These are phyloP conservation scores for Zaprionus nigranus DNA, from an alignment of 1,140 invertebrate species.

Conservation along the genomic window DNA sequence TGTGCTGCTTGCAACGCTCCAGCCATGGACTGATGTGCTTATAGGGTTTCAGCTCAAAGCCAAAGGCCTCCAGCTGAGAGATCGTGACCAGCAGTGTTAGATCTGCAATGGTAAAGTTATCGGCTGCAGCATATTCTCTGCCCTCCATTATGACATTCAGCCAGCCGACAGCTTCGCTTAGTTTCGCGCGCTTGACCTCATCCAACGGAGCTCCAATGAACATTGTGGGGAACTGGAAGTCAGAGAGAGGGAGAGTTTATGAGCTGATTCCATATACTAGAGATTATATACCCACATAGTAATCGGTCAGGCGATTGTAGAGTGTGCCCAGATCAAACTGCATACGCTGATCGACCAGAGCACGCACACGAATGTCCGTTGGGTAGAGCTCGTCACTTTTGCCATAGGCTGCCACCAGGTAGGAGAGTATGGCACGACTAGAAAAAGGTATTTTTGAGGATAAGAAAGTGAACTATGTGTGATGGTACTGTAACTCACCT, in stretches of 20 bases:
- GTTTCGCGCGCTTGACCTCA: slow-evolving; percentile 85
- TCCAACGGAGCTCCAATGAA: slow-evolving; percentile 76
- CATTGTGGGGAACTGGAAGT: slow-evolving; percentile 85
- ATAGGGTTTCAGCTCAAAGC: slow-evolving; percentile 69
- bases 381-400: slow-evolving; percentile 89
- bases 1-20: slow-evolving; percentile 72
- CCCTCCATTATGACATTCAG: slow-evolving; percentile 74
- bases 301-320: slow-evolving; percentile 85
- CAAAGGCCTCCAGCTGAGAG: slow-evolving; percentile 80
- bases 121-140: slow-evolving; percentile 69
- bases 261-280: neutral
- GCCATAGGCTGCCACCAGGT: slow-evolving; percentile 89
- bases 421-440: slow-evolving; percentile 89
- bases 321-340: slow-evolving; percentile 90
- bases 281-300: slow-evolving; percentile 84
- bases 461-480: neutral
- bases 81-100: slow-evolving; percentile 84
- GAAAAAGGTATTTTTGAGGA: neutral
- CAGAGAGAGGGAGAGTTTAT: neutral
- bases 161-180: slow-evolving; percentile 82
- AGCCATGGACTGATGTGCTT: slow-evolving; percentile 70
- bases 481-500: slow-evolving; percentile 79
- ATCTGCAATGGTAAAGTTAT: slow-evolving; percentile 87
- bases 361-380: slow-evolving; percentile 87
- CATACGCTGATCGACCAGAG: slow-evolving; percentile 89